Evolutionary conservation across 1,140 invertebrate genomes (phyloP).

Genomic region (Drosophila jambulina): DNA sequence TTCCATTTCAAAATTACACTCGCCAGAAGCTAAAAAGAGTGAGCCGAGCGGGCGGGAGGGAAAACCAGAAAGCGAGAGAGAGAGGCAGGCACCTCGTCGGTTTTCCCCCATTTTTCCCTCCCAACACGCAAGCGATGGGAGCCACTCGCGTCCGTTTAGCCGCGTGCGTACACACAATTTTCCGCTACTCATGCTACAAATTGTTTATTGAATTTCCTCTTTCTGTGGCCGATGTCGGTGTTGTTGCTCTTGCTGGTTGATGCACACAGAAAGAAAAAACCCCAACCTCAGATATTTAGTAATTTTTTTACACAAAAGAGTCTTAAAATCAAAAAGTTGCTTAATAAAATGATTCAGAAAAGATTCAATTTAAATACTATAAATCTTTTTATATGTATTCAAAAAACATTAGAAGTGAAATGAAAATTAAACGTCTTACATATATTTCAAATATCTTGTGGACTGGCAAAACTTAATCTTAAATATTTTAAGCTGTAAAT

Average conservation of each 20-base stretch:
- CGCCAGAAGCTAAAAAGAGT: conserved; percentile 18
- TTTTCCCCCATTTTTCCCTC: conserved; percentile 32
- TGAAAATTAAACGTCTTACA: too few species aligned
- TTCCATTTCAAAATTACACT: conserved; percentile 81
- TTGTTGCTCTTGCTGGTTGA: conserved; percentile 26
- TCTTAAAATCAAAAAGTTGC: neutral
- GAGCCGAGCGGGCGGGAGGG: conserved; percentile 9
- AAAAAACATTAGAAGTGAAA: neutral
- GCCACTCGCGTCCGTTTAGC: conserved; percentile 71
- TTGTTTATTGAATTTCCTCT: conserved; percentile 83
- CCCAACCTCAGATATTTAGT: too few species aligned
- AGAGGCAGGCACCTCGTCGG: conserved; percentile 19
- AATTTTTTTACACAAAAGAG: neutral
- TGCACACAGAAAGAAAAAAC: conserved; percentile 1
- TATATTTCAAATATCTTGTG: too few species aligned
- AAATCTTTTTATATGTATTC: neutral
- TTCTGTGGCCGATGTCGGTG: conserved; percentile 49
- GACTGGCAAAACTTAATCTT: too few species aligned
- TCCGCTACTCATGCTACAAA: conserved; percentile 83
- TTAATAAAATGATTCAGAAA: neutral
- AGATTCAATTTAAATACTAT: neutral
- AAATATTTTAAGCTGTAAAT: too few species aligned
- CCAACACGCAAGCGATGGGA: conserved; percentile 12
- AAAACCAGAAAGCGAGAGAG: conserved; percentile 8
- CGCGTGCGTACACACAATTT: conserved; percentile 83